Evolutionary conservation across 2,113 vertebrate species (phyloP).

Genomic region (Vidua macroura): DNA sequence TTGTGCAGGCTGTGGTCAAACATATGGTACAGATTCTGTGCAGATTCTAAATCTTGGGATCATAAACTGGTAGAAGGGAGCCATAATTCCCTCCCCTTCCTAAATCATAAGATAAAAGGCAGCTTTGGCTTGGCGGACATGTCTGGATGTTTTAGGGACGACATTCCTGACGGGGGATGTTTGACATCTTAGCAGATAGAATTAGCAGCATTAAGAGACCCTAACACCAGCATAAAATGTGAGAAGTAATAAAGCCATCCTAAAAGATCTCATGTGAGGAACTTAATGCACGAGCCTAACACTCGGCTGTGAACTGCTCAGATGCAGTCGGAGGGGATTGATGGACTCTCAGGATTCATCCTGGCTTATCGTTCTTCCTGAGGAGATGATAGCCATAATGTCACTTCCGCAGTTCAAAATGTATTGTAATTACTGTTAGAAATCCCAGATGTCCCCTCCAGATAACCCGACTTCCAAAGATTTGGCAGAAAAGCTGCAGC

Average conservation of each 20-base stretch:
- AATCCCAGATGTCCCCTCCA: slow-evolving; percentile 34
- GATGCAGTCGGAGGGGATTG: not conserved
- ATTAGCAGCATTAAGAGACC: slow-evolving; percentile 15
- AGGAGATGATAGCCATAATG: slow-evolving; percentile 21
- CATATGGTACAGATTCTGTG: slow-evolving; percentile 58
- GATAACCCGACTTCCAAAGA: not conserved
- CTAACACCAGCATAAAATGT: not conserved
- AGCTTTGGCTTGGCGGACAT: not conserved
- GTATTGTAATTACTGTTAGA: not conserved
- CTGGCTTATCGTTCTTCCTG: slow-evolving; percentile 17
- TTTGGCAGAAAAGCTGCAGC: not conserved
- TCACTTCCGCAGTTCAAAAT: slow-evolving; percentile 49
- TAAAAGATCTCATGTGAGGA: not conserved
- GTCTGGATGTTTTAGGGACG: not conserved
- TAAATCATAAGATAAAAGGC: slow-evolving; percentile 63
- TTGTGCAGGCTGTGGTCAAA: not conserved
- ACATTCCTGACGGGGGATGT: not conserved
- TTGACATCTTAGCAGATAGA: slow-evolving; percentile 16
- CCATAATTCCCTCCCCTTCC: slow-evolving; percentile 27
- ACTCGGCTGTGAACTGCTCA: not conserved
- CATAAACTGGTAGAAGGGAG: slow-evolving; percentile 51
- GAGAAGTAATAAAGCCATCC: slow-evolving; percentile 11
- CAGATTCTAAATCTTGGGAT: slow-evolving; percentile 58
- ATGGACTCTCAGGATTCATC: not conserved
- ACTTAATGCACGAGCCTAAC: not conserved